Evolutionary conservation across 1,140 invertebrate genomes (phyloP).

Genomic region (Drosophila auraria): DNA sequence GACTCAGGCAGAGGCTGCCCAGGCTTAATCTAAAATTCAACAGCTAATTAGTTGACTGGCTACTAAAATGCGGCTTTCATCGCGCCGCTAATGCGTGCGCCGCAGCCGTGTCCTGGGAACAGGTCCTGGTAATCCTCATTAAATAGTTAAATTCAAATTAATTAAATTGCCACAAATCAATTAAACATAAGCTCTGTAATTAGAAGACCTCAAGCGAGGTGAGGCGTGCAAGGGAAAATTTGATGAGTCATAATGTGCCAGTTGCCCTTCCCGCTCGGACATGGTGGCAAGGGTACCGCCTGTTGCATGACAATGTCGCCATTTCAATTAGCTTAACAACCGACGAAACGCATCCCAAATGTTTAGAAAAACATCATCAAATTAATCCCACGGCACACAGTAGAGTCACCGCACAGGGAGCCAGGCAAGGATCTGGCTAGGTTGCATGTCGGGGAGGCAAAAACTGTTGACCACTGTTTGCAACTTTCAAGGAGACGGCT

Average conservation of each 20-base stretch:
- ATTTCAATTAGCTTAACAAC: conserved; percentile 78
- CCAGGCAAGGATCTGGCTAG: conserved; percentile 5
- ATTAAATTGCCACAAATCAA: conserved; percentile 83
- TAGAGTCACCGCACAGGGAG: conserved; percentile 34
- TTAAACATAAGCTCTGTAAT: conserved; percentile 81
- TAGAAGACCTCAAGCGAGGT: conserved; percentile 70
- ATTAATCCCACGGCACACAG: conserved; percentile 66
- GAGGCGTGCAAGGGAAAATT: conserved; percentile 4
- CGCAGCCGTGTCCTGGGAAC: conserved; percentile 31
- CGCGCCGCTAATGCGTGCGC: conserved; percentile 47
- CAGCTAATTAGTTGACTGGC: conserved; percentile 73
- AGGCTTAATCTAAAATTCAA: conserved; percentile 79
- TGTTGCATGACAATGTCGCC: conserved; percentile 71
- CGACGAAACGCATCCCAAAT: conserved; percentile 69
- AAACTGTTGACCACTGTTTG: conserved; percentile 32
- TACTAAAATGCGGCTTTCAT: conserved; percentile 78
- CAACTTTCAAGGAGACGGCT: conserved; percentile 20
- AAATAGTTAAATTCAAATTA: conserved; percentile 84
- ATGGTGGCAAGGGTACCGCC: conserved; percentile 28
- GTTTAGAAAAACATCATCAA: conserved; percentile 69
- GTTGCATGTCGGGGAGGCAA: conserved; percentile 7
- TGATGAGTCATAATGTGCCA: conserved; percentile 50
- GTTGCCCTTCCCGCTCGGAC: not conserved
- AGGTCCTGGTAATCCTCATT: conserved; percentile 74
- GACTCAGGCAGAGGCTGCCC: conserved; percentile 17